Conservation (phyloP, 1,140 invertebrate species). For the Tetramorium simillimum region DNA sequence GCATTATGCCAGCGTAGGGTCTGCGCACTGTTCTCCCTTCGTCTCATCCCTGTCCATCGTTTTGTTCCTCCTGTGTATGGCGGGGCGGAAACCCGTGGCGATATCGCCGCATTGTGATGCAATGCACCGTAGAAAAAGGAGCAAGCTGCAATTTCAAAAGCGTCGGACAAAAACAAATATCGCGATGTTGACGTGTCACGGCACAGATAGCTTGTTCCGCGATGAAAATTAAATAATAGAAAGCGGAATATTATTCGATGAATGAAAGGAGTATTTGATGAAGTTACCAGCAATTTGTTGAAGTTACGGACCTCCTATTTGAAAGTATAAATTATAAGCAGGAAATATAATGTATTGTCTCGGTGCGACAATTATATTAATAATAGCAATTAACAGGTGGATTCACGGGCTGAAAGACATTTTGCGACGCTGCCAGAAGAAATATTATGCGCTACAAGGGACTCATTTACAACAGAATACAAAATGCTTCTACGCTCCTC, state of each 20-base stretch:
- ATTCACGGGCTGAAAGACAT: background rate
- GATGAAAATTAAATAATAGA: conserved; percentile 18
- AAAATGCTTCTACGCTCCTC: background rate
- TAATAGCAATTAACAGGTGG: conserved; percentile 28
- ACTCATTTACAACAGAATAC: conserved; percentile 19
- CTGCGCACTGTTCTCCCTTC: background rate
- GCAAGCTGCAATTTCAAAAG: conserved; percentile 43
- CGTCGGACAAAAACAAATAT: conserved; percentile 32
- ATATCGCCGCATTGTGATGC: conserved; percentile 52
- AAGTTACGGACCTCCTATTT: background rate
- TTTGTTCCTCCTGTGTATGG: conserved; percentile 43
- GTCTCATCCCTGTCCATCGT: conserved; percentile 38
- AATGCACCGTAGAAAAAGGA: conserved; percentile 53
- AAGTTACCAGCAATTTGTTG: background rate
- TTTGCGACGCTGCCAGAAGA: background rate
- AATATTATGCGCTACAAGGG: conserved; percentile 11
- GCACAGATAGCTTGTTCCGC: background rate
- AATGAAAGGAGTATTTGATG: background rate
- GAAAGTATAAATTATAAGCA: conserved; percentile 5
- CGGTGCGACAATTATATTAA: conserved; percentile 15
- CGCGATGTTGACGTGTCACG: conserved; percentile 7
- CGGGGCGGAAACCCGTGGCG: conserved; percentile 15
- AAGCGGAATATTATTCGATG: background rate
- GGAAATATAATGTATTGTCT: background rate
- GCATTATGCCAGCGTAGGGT: conserved; percentile 43